Conservation (phyloP, 2,888 invertebrate species). For the Cylindroiulus punctatus region DNA sequence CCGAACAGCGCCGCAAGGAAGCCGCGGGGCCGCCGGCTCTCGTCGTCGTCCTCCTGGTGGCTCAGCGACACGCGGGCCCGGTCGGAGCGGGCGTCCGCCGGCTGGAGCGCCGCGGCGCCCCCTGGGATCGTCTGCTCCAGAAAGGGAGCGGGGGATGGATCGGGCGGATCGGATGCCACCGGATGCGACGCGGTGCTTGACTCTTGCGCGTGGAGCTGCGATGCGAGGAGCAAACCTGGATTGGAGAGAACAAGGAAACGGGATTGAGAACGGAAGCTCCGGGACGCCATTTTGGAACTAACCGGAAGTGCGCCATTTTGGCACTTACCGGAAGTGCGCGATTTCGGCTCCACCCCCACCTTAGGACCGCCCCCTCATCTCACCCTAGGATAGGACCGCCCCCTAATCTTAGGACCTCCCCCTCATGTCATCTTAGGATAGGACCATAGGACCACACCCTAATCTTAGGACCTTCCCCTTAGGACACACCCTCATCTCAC, state of each 20-base stretch:
- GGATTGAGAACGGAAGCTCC: not conserved
- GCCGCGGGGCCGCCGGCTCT: conserved; percentile 49
- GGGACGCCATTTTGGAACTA: not conserved
- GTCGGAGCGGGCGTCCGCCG: not conserved
- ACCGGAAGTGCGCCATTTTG: not conserved
- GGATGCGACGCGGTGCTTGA: not conserved
- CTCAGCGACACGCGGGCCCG: not conserved
- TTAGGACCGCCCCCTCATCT: no score
- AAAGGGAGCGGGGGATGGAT: not conserved
- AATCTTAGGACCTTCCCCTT: no score
- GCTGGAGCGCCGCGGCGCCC: not conserved
- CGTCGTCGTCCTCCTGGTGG: conserved; percentile 42
- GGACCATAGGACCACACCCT: no score
- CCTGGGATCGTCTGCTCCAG: not conserved
- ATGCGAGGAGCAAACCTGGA: not conserved
- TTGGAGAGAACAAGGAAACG: not conserved
- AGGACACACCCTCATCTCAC: no score
- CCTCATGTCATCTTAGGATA: no score
- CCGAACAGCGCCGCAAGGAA: conserved; percentile 55
- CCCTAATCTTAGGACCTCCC: no score
- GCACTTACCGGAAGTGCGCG: not conserved
- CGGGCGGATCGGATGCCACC: not conserved
- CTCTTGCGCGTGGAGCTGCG: not conserved
- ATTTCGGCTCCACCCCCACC: not conserved
- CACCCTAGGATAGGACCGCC: no score